Percentiles rank a stretch among this genome's conserved stretches.
Evolutionary conservation across 2,888 invertebrate genomes (phyloP).

Genomic region (Agrilus mali): DNA sequence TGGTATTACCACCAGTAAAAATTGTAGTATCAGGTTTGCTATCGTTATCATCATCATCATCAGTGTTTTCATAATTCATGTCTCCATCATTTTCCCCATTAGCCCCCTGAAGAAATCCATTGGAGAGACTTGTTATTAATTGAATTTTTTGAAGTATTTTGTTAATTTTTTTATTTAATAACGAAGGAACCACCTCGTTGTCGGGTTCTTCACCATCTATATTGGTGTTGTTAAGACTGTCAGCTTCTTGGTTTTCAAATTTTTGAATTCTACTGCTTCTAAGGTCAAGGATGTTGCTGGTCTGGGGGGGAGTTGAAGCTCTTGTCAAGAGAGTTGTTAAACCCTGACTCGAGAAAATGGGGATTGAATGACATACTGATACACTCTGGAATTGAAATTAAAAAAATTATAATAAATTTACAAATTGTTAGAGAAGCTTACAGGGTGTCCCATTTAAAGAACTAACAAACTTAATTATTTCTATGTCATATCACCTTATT

Average conservation of each 20-base stretch:
- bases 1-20: neutral
- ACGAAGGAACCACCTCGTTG: constrained; percentile 14
- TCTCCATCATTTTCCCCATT: neutral
- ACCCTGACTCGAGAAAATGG: no score
- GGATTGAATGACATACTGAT: no score
- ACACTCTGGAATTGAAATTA: no score
- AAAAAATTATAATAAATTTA: no score
- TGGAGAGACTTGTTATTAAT: constrained; percentile 9
- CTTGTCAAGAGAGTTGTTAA: no score
- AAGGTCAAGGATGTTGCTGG: no score
- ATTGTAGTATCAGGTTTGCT: neutral
- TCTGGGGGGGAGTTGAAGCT: no score
- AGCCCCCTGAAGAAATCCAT: neutral
- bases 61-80: neutral
- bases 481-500: no score
- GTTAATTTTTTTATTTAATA: constrained; percentile 13
- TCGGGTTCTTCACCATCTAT: neutral
- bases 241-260: neutral
- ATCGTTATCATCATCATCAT: neutral
- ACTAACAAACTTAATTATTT: no score
- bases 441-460: no score
- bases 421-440: no score
- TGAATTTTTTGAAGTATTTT: constrained; percentile 14
- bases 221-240: no score
- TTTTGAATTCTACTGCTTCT: neutral